phyloP scores from a whole-genome alignment of 53 echinoderm and acorn worm genomes.

The Stichopus horrens region DNA sequence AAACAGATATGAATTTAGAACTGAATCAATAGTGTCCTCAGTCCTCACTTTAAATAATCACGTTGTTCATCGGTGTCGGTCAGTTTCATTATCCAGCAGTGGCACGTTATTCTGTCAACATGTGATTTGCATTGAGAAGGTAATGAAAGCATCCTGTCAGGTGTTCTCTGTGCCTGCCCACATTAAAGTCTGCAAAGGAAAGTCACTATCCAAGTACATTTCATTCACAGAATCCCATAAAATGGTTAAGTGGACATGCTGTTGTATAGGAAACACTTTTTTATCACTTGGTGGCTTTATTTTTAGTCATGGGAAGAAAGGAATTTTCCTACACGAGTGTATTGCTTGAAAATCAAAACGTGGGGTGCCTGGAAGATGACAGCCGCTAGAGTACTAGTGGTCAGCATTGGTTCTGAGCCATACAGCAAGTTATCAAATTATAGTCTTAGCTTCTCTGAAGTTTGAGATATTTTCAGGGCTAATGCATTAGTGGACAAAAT shows the following conservation, averaged over 20 bases:
- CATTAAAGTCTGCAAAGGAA: background rate
- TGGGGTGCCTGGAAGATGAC: too few species aligned
- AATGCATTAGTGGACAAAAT: too few species aligned
- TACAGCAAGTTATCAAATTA: too few species aligned
- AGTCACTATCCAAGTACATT: background rate
- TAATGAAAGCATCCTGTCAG: background rate
- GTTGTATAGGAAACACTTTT: background rate
- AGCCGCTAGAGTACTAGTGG: too few species aligned
- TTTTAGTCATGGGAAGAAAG: background rate
- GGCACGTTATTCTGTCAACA: background rate
- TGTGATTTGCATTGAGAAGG: background rate
- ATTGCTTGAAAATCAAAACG: too few species aligned
- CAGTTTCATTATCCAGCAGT: background rate
- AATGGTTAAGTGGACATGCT: background rate
- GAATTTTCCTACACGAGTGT: background rate
- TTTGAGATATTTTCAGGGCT: too few species aligned
- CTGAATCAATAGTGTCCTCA: too few species aligned
- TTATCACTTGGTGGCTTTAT: background rate
- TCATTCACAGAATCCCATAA: background rate
- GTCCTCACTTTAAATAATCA: too few species aligned
- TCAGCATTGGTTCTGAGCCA: too few species aligned
- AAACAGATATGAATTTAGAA: too few species aligned
- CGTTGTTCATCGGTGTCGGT: background rate
- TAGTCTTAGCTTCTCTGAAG: too few species aligned
- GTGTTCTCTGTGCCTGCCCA: background rate